Evolutionary conservation across 2,888 invertebrate species (phyloP).

Genomic region (Hofmannophila pseudospretella): DNA sequence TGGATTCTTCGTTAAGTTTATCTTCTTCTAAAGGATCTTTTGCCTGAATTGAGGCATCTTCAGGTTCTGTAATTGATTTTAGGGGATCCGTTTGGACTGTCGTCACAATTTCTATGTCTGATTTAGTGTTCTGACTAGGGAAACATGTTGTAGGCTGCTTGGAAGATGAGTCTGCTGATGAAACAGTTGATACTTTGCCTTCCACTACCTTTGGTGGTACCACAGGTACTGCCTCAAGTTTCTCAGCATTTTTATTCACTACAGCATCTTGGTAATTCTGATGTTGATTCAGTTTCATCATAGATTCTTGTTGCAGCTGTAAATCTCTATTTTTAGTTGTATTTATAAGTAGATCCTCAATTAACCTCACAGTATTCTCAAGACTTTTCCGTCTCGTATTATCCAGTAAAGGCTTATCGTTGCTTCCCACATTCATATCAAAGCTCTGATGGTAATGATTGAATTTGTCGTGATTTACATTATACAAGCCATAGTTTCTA

Average conservation of each 20-base stretch:
- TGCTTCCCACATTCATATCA: background rate
- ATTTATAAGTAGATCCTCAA: slow-evolving; percentile 52
- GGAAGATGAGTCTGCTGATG: too few species aligned
- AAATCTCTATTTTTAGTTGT: slow-evolving; percentile 25
- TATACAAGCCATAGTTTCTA: slow-evolving; percentile 6
- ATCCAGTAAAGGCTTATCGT: slow-evolving; percentile 23
- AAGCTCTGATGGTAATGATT: slow-evolving; percentile 18
- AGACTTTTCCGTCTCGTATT: slow-evolving; percentile 46
- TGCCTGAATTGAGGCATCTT: too few species aligned
- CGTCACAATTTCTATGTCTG: too few species aligned
- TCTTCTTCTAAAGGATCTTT: too few species aligned
- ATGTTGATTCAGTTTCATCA: background rate
- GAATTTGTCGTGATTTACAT: slow-evolving; percentile 12
- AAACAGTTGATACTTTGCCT: too few species aligned
- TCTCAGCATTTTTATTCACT: background rate
- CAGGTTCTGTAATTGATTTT: too few species aligned
- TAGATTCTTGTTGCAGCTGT: slow-evolving; percentile 1
- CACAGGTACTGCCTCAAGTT: too few species aligned
- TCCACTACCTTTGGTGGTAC: too few species aligned
- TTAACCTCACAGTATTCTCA: slow-evolving; percentile 55
- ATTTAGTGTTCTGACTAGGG: too few species aligned
- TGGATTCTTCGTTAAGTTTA: too few species aligned
- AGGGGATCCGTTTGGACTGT: too few species aligned
- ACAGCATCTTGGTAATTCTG: background rate
- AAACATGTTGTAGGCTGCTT: too few species aligned